phyloP scores from a whole-genome alignment of 2,113 vertebrate genomes.

The Lathamus discolor region DNA sequence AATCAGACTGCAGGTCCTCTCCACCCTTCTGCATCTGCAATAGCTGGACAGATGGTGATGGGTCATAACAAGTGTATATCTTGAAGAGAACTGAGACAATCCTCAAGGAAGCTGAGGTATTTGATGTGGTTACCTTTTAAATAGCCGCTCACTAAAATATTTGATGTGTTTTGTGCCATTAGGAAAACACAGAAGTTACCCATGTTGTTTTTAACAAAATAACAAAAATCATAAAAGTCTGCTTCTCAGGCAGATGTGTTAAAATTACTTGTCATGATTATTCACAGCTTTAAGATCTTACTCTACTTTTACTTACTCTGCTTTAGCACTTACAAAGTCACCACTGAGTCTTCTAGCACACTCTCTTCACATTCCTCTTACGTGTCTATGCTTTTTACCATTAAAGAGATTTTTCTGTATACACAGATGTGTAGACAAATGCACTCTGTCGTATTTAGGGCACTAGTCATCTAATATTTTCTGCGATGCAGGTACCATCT shows the following conservation, averaged over 20 bases:
- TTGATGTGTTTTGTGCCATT: neutral
- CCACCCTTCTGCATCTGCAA: neutral
- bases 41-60: neutral
- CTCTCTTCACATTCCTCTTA: neutral
- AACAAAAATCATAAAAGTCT: neutral
- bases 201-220: neutral
- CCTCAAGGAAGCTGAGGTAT: neutral
- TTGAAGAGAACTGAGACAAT: neutral
- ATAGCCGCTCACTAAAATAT: neutral
- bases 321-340: neutral
- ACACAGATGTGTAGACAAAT: slow-evolving; percentile 16
- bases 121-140: neutral
- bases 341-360: neutral
- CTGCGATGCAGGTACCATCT: slow-evolving; percentile 43
- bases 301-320: neutral
- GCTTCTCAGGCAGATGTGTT: neutral
- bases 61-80: neutral
- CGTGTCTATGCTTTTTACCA: neutral
- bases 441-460: slow-evolving; percentile 27
- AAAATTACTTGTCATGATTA: neutral
- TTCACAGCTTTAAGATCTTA: neutral
- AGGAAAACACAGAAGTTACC: neutral
- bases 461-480: slow-evolving; percentile 12
- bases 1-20: neutral
- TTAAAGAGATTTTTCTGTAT: slow-evolving; percentile 6